Percentiles rank a stretch among this genome's conserved stretches.
Evolutionary conservation across 2,888 invertebrate genomes (phyloP).

Genomic region (Fragum fragum): DNA sequence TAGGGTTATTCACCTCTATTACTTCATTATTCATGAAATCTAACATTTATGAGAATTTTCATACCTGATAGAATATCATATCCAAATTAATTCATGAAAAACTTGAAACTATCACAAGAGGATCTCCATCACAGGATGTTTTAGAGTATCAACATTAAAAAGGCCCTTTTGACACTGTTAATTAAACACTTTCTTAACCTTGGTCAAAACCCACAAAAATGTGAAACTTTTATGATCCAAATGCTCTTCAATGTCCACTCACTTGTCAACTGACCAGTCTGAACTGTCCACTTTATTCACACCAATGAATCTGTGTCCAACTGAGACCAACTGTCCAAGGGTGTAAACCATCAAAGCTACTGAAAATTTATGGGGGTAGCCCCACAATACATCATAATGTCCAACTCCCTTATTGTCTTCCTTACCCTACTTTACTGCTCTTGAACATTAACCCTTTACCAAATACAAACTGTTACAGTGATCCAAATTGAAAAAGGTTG

Average conservation of each 20-base stretch:
- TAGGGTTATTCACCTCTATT: no score
- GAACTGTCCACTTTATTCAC: conserved; percentile 19
- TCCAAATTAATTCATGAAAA: background rate
- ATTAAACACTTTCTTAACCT: conserved; percentile 13
- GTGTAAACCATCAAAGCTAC: conserved; percentile 15
- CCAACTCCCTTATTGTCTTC: background rate
- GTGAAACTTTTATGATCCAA: background rate
- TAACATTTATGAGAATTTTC: no score
- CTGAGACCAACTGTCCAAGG: conserved; percentile 18
- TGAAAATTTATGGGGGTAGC: conserved; percentile 16
- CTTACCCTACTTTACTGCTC: no score
- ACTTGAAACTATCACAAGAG: background rate
- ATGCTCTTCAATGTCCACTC: conserved; percentile 17
- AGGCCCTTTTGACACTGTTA: background rate
- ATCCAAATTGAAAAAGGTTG: no score
- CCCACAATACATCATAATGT: conserved; percentile 18
- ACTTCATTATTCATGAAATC: no score
- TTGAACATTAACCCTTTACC: no score
- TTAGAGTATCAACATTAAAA: background rate
- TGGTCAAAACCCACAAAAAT: conserved; percentile 10
- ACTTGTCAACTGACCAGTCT: conserved; percentile 19
- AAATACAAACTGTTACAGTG: no score
- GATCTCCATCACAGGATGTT: background rate
- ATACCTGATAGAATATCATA: background rate
- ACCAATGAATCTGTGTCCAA: conserved; percentile 5